A percentile compares a stretch with the other conserved stretches of the same genome.
These are phyloP conservation scores for Trimorus sp. DNA, from an alignment of 2,888 invertebrate species.

Conservation along the genomic window DNA sequence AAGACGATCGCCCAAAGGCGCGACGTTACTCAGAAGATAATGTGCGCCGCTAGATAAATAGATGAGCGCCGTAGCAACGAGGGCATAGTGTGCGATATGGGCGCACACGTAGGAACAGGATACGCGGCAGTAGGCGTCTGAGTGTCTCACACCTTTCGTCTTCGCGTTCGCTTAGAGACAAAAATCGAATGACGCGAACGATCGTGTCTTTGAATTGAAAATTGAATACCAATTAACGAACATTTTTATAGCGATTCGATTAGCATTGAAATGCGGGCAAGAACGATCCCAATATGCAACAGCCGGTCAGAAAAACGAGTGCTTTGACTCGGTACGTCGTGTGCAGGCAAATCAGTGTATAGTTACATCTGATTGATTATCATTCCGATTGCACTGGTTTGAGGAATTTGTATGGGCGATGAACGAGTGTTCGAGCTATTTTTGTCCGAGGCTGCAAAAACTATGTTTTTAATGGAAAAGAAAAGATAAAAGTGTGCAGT, in stretches of 20 bases:
- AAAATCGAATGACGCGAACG: conserved; percentile 42
- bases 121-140: conserved; percentile 62
- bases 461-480: no score
- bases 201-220: conserved; percentile 23
- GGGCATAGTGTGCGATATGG: conserved; percentile 58
- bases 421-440: no score
- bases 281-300: conserved; percentile 3
- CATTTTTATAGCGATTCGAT: background rate
- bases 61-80: conserved; percentile 76
- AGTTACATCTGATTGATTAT: no score
- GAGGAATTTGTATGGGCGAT: no score
- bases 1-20: background rate
- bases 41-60: conserved; percentile 78
- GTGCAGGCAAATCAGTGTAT: no score
- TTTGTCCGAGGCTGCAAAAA: no score
- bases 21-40: conserved; percentile 76
- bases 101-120: conserved; percentile 67
- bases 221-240: background rate
- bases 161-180: conserved; percentile 40
- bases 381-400: no score
- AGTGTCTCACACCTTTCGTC: conserved; percentile 41
- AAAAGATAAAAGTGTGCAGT: no score
- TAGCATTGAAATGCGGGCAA: no score
- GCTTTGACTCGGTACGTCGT: no score
- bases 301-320: background rate